Evolutionary conservation across 2,797 vertebrate species (phyloP).

Genomic region (Microhierax caerulescens): DNA sequence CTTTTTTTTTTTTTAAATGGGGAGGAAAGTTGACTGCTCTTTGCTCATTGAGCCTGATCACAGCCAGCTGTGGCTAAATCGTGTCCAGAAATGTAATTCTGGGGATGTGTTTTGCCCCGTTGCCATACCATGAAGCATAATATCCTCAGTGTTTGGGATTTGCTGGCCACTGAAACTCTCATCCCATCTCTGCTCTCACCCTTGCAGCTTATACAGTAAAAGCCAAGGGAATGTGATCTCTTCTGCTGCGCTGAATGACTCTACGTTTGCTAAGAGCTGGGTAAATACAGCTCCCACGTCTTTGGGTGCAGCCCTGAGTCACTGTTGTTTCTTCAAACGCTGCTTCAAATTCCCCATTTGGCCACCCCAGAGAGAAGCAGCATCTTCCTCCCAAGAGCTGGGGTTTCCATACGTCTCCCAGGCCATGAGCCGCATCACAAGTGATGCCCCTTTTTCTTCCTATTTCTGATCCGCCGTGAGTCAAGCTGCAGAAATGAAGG

Average conservation of each 20-base stretch:
- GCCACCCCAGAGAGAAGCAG: background rate
- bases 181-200: background rate
- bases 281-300: rapidly evolving
- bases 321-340: background rate
- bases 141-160: background rate
- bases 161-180: background rate
- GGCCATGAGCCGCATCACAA: rapidly evolving
- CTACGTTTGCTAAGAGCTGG: background rate
- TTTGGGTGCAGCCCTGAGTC: background rate
- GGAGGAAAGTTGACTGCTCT: background rate
- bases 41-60: background rate
- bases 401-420: background rate
- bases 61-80: background rate
- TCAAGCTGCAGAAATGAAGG: background rate
- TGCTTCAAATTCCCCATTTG: background rate
- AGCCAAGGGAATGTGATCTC: background rate
- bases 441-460: background rate
- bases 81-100: background rate
- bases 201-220: background rate
- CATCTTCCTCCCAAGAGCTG: background rate
- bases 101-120: rapidly evolving
- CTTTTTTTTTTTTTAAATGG: rapidly evolving
- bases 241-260: background rate
- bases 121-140: background rate
- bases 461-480: rapidly evolving